phyloP scores from a whole-genome alignment of 2,888 invertebrate species.

The Stenodera caucasica region DNA sequence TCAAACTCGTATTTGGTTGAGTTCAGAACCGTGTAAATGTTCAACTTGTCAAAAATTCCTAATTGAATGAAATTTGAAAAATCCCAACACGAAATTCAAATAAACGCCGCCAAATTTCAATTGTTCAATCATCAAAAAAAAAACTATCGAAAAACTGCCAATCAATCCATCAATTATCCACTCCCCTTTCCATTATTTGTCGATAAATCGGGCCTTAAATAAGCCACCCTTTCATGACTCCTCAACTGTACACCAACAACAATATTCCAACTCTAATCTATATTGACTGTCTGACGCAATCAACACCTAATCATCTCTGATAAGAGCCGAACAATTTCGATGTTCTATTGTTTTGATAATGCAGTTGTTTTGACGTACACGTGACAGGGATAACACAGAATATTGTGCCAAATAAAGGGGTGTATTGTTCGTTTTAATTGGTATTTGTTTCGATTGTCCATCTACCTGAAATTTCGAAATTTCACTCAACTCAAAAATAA shows the following conservation, averaged over 20 bases:
- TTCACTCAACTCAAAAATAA: too few species aligned
- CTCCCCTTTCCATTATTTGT: background rate
- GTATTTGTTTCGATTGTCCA: slow-evolving; percentile 16
- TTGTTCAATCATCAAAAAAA: background rate
- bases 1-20: too few species aligned
- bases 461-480: too few species aligned
- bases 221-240: slow-evolving; percentile 4
- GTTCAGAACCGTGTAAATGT: background rate
- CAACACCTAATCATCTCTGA: slow-evolving; percentile 23
- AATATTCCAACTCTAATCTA: slow-evolving; percentile 20
- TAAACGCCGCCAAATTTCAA: too few species aligned
- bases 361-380: slow-evolving; percentile 33
- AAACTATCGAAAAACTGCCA: background rate
- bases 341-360: slow-evolving; percentile 42
- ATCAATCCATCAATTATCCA: background rate
- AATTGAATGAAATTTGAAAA: background rate
- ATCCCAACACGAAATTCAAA: background rate
- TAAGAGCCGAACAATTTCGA: slow-evolving; percentile 32
- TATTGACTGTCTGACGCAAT: slow-evolving; percentile 24
- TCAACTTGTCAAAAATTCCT: background rate
- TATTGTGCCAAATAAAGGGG: slow-evolving; percentile 19
- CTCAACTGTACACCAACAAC: slow-evolving; percentile 16
- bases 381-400: slow-evolving; percentile 30
- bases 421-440: slow-evolving; percentile 30
- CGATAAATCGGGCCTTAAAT: slow-evolving; percentile 1